Conservation (phyloP, 2,113 vertebrate species). For the Notarius quadriscutis region DNA sequence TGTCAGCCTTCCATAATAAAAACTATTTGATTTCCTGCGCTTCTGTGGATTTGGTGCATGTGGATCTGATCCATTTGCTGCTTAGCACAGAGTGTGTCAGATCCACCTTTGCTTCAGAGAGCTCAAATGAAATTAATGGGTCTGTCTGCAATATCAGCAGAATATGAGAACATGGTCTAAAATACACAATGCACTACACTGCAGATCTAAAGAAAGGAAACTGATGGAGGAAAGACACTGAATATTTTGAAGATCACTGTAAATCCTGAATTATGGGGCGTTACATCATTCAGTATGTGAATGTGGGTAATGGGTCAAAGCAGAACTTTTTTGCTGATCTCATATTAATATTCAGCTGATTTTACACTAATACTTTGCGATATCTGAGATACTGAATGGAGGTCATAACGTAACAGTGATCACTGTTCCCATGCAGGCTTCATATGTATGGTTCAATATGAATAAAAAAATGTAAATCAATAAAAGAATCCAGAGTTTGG, state of each 20-base stretch:
- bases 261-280: too few species aligned
- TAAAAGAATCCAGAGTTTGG: not conserved
- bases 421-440: not conserved
- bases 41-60: too few species aligned
- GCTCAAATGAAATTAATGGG: slow-evolving; percentile 48
- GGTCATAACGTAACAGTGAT: not conserved
- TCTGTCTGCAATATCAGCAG: slow-evolving; percentile 65
- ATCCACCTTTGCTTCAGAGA: not conserved
- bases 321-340: not conserved
- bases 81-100: slow-evolving; percentile 5
- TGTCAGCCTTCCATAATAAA: too few species aligned
- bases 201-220: slow-evolving; percentile 27
- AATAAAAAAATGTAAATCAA: too few species aligned
- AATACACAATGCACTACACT: not conserved
- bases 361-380: too few species aligned
- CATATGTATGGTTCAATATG: not conserved
- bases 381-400: too few species aligned
- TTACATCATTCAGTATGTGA: not conserved
- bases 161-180: slow-evolving; percentile 59
- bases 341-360: not conserved
- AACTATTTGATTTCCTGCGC: too few species aligned
- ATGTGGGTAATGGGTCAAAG: not conserved
- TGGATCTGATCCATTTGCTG: not conserved
- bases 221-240: too few species aligned
- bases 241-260: too few species aligned